These are phyloP conservation scores for Drosophila nikananu DNA, from an alignment of 1,140 invertebrate species.

Conservation along the genomic window DNA sequence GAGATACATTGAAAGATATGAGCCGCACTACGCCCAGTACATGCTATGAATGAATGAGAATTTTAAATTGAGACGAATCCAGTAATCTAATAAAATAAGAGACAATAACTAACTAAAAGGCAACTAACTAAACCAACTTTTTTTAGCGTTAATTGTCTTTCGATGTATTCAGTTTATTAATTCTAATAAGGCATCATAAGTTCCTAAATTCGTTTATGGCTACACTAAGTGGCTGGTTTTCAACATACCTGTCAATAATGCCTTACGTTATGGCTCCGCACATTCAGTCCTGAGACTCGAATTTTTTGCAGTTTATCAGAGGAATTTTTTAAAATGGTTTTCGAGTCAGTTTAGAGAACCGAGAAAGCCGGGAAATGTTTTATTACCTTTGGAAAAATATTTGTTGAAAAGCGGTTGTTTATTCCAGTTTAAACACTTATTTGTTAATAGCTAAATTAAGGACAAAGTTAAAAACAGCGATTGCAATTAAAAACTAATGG, in stretches of 20 bases:
- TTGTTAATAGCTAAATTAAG: background rate
- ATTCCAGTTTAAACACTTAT: background rate
- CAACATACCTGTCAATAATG: no score
- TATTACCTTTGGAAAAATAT: no score
- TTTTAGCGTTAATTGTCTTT: background rate
- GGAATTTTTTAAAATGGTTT: background rate
- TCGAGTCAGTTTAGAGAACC: no score
- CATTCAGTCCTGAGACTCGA: no score
- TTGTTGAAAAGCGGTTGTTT: no score
- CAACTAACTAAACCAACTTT: background rate
- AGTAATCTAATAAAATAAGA: background rate
- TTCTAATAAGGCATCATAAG: no score
- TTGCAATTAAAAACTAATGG: no score
- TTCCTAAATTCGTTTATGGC: background rate
- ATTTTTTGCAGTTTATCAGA: background rate
- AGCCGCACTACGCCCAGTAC: slow-evolving; percentile 25
- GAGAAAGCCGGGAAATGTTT: no score
- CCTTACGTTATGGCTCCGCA: no score
- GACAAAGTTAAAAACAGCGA: background rate
- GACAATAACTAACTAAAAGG: background rate
- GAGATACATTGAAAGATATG: slow-evolving; percentile 25
- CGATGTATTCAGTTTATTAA: background rate
- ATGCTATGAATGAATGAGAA: background rate
- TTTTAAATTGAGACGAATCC: background rate
- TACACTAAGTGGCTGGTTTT: background rate